A percentile compares a stretch with the other conserved stretches of the same genome.
Evolutionary conservation across 1,140 invertebrate species (phyloP).

Genomic region (Vollenhovia emeryi): DNA sequence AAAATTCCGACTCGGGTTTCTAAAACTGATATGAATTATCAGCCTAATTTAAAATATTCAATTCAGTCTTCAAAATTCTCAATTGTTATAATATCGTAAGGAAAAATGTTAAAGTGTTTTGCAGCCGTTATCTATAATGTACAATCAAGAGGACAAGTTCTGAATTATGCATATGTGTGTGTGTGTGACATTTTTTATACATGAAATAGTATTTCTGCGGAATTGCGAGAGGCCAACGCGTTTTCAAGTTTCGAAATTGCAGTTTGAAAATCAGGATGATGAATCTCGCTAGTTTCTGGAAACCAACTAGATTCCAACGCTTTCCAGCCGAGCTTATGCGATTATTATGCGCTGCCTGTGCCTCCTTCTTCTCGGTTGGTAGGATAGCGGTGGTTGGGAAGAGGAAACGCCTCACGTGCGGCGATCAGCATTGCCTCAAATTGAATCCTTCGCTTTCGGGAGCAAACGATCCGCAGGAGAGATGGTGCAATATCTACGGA

Average conservation of each 20-base stretch:
- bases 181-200: background rate
- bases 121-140: background rate
- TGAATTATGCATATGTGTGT: background rate
- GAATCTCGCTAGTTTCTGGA: conserved; percentile 37
- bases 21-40: background rate
- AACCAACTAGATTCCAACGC: conserved; percentile 50
- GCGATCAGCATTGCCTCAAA: conserved; percentile 51
- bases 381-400: conserved; percentile 32
- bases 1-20: too few species aligned
- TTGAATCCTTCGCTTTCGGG: conserved; percentile 54
- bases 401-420: conserved; percentile 36
- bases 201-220: conserved; percentile 7
- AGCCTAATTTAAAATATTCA: background rate
- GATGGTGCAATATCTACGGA: conserved; percentile 47
- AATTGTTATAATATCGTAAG: background rate
- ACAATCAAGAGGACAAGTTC: background rate
- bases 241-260: conserved; percentile 30
- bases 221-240: background rate
- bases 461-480: conserved; percentile 44
- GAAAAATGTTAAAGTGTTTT: background rate
- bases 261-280: conserved; percentile 49
- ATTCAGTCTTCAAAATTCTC: background rate
- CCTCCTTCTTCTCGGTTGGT: conserved; percentile 47
- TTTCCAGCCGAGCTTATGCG: conserved; percentile 53
- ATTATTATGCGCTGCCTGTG: conserved; percentile 55